Conservation (phyloP, 1,140 invertebrate genomes). For the Stegodyphus mimosarum region DNA sequence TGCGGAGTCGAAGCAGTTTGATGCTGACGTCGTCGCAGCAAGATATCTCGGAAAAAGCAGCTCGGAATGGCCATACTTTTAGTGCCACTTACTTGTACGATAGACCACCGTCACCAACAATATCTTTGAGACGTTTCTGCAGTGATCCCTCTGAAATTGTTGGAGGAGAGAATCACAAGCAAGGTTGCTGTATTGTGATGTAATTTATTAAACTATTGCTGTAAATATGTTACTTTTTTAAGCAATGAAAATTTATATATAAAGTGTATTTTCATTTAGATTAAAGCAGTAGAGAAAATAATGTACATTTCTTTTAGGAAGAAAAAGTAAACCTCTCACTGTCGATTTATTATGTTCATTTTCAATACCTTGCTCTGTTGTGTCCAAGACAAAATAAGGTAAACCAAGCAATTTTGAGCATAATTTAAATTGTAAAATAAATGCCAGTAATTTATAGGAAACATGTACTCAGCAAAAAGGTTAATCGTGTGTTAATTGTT, state of each 20-base stretch:
- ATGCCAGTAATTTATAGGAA: too few relatives aligned
- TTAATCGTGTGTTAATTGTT: too few relatives aligned
- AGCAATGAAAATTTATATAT: neutral
- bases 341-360: too few relatives aligned
- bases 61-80: constrained; percentile 30
- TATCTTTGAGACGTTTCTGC: constrained; percentile 64
- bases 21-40: constrained; percentile 12
- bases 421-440: too few relatives aligned
- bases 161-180: constrained; percentile 62
- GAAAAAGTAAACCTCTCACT: too few relatives aligned
- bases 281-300: too few relatives aligned
- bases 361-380: too few relatives aligned
- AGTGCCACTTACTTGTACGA: constrained; percentile 62
- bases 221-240: neutral
- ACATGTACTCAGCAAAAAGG: too few relatives aligned
- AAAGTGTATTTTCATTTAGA: neutral
- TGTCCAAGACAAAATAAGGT: too few relatives aligned
- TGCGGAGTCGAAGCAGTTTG: constrained; percentile 60
- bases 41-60: constrained; percentile 6
- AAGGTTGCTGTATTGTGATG: constrained; percentile 63
- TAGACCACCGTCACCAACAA: constrained; percentile 64
- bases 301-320: too few relatives aligned
- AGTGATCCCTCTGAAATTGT: constrained; percentile 66
- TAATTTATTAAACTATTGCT: constrained; percentile 10
- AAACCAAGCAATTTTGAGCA: too few relatives aligned